phyloP scores from a whole-genome alignment of 2,888 invertebrate genomes.

The Seira ritae region DNA sequence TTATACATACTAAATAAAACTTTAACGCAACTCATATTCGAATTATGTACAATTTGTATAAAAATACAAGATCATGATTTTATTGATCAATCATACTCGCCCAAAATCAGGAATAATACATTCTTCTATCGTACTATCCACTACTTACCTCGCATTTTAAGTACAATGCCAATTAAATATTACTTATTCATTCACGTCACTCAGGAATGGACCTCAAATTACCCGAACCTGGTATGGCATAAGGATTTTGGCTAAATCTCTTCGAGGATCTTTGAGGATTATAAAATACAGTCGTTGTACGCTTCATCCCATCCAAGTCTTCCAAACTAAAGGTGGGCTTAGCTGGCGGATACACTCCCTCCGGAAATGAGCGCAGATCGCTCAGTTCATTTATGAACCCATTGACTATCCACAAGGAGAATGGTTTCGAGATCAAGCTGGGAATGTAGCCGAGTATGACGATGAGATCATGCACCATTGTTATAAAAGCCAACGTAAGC shows the following conservation, averaged over 20 bases:
- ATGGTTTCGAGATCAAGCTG: conserved; percentile 58
- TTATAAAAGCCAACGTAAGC: conserved; percentile 54
- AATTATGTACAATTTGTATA: neutral
- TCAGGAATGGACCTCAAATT: conserved; percentile 49
- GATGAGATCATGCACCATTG: conserved; percentile 41
- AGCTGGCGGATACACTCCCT: conserved; percentile 23
- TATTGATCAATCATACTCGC: too few relatives aligned
- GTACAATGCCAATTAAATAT: too few relatives aligned
- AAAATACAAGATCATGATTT: neutral
- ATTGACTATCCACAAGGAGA: conserved; percentile 55
- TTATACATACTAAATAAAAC: neutral
- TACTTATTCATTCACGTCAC: neutral
- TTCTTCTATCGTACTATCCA: too few relatives aligned
- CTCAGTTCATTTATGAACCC: conserved; percentile 51
- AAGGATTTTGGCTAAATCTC: conserved; percentile 11
- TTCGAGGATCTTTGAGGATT: conserved; percentile 25
- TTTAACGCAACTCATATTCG: neutral
- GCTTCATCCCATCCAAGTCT: conserved; percentile 36
- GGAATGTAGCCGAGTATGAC: conserved; percentile 57
- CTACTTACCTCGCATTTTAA: too few relatives aligned
- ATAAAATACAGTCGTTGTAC: conserved; percentile 47
- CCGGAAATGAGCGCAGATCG: conserved; percentile 25
- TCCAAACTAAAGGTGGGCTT: conserved; percentile 53
- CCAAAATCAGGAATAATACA: too few relatives aligned
- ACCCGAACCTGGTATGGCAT: conserved; percentile 8